Base-by-base conservation (phyloP, 1,140 invertebrate genomes). In the Oryctes rhinoceros region DNA sequence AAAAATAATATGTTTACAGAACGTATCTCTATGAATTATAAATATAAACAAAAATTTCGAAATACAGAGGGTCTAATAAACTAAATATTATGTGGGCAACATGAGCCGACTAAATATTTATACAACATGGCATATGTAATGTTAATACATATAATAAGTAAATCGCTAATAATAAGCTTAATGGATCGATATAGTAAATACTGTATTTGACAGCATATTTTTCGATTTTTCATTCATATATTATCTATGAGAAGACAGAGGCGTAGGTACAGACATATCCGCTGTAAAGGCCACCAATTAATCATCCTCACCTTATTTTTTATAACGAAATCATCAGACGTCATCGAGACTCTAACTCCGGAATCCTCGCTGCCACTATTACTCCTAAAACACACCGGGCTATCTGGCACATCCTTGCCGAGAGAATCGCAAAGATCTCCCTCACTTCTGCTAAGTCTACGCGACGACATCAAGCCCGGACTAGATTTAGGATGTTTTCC, bases 371-470 rank as follows among this genome's bases (percentile, higher is more conserved):
- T 86, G 9, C 85, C 83, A 47, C 83, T 83, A 78, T 86, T 82
- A 67, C 84, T 85, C 49, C 85, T 78, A 20, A 85, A 82, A 82
- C 84, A 85, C 24, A 82, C 75, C 3, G 83, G 83, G 78, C 84
- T 83, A 62, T 85, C 79, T 30, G 84, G 78, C 82, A 18, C 75
- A 80, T 80, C 78, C 5, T 48, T 76, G 18, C 59, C 59, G 59
- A n/a, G 35, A 67, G 39, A 76, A 76, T 80, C 76, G 79, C 83
- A 85, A 15, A 91, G 83, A 84, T 91, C 90, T 4, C 89, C 89
- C 78, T 90, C 89, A 78, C 90, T 90, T 15, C 89, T 85, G 84
- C 90, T 90, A 13, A 90, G 84, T 18, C 89, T 88, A 35, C 78
- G 85, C 81, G 75, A 84, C 85, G 35, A 84, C 78, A 76, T 11